phyloP scores from a whole-genome alignment of 1,140 invertebrate species.

The Wiebesia pumilae region DNA sequence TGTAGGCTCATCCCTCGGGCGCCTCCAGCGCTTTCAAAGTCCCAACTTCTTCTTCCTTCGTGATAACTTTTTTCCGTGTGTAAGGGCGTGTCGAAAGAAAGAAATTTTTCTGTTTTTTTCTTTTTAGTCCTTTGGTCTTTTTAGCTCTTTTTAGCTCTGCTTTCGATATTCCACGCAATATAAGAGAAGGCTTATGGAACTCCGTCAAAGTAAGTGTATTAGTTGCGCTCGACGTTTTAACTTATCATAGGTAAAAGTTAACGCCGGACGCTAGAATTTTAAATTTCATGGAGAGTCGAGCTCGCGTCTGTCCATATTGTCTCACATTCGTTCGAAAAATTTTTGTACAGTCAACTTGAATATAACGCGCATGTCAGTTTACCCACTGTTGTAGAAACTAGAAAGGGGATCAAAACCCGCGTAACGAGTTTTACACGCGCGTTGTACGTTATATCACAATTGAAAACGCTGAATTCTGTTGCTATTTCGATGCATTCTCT shows the following conservation, averaged over 20 bases:
- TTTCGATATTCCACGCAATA: background rate
- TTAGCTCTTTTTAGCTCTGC: background rate
- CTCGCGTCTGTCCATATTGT: background rate
- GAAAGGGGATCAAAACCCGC: background rate
- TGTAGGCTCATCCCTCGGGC: conserved; percentile 20
- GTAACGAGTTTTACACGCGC: background rate
- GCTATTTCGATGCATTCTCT: too few relatives aligned
- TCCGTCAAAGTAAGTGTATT: background rate
- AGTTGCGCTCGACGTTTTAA: background rate
- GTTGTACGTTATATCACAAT: background rate
- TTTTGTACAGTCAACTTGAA: background rate
- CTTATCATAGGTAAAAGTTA: background rate
- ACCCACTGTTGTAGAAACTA: background rate
- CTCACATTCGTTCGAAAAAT: background rate
- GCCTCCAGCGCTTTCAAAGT: background rate
- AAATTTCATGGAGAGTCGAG: too few relatives aligned
- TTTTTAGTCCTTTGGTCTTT: background rate
- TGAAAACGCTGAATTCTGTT: background rate
- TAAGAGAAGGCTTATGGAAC: background rate
- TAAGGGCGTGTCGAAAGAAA: background rate
- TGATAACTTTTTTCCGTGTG: background rate
- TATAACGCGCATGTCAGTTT: background rate
- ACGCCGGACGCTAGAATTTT: background rate
- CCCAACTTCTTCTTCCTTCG: conserved; percentile 14
- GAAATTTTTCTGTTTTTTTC: background rate